Percentiles rank a stretch among this genome's conserved stretches.
Evolutionary conservation across 2,888 invertebrate genomes (phyloP).

Genomic region (Rotaria socialis): DNA sequence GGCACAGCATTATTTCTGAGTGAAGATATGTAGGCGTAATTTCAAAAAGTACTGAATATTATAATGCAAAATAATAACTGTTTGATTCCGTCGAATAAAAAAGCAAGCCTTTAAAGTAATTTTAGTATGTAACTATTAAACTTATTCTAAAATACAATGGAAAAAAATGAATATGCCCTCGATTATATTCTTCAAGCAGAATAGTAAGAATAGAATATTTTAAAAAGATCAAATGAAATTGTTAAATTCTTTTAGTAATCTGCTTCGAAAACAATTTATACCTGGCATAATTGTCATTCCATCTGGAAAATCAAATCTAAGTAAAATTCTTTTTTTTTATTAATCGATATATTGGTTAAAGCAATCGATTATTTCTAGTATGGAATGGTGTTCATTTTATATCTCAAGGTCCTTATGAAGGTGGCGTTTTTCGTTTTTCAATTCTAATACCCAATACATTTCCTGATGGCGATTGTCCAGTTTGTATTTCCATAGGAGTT

Average conservation of each 20-base stretch:
- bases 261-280: slow-evolving; percentile 16
- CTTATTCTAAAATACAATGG: not conserved
- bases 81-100: no score
- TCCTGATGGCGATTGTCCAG: slow-evolving; percentile 78
- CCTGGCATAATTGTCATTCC: slow-evolving; percentile 10
- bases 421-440: slow-evolving; percentile 82
- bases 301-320: slow-evolving; percentile 13
- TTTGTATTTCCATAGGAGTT: slow-evolving; percentile 62
- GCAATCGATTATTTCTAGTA: slow-evolving; percentile 63
- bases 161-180: slow-evolving; percentile 29
- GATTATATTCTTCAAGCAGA: slow-evolving; percentile 34
- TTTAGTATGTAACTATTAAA: not conserved
- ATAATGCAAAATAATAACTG: no score
- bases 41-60: no score
- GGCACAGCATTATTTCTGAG: no score
- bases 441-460: slow-evolving; percentile 79
- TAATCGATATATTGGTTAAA: not conserved
- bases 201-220: not conserved
- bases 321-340: not conserved
- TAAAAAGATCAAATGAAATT: not conserved
- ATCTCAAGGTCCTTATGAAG: slow-evolving; percentile 79
- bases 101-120: not conserved
- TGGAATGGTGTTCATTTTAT: slow-evolving; percentile 89
- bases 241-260: not conserved
- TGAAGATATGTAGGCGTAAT: no score